Evolutionary conservation across 2,797 vertebrate species (phyloP).

Genomic region (Melanotaenia maccullochi): DNA sequence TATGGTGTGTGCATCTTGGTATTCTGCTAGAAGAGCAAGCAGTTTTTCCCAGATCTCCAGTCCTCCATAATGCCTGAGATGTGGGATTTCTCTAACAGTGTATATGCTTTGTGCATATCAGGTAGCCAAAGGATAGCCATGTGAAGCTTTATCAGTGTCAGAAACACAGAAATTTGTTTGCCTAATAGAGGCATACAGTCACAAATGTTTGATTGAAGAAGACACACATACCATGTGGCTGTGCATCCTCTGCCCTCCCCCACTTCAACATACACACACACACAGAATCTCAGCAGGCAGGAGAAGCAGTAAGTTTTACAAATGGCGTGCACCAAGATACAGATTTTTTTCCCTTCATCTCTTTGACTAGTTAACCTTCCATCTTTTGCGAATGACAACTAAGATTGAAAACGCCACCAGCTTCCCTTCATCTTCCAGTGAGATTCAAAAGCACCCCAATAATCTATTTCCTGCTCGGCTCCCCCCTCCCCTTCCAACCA

Average conservation of each 20-base stretch:
- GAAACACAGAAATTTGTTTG: conserved; percentile 4
- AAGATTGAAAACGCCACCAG: conserved; percentile 53
- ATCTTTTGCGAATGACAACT: conserved; percentile 41
- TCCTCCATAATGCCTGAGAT: conserved; percentile 66
- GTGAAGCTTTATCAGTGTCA: background rate
- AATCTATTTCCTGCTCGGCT: conserved; percentile 47
- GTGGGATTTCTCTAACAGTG: conserved; percentile 28
- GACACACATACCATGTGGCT: background rate
- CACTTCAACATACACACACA: background rate
- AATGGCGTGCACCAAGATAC: conserved; percentile 18
- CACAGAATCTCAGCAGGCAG: conserved; percentile 2
- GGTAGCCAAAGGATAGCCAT: conserved; percentile 36
- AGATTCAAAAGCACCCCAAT: conserved; percentile 55
- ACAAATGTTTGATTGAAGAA: background rate
- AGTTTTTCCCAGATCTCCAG: conserved; percentile 27
- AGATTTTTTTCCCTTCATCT: background rate
- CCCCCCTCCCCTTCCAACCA: background rate
- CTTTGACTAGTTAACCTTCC: conserved; percentile 41
- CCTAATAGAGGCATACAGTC: background rate
- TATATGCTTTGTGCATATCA: conserved; percentile 25
- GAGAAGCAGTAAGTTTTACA: conserved; percentile 41
- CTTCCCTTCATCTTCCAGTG: conserved; percentile 24
- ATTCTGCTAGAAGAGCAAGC: conserved; percentile 59
- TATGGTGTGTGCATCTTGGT: conserved; percentile 35
- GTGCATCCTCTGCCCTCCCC: background rate